Percentiles rank a stretch among this genome's conserved stretches.
These are phyloP conservation scores for Cryptotermes secundus DNA, from an alignment of 1,140 invertebrate genomes.

Conservation along the genomic window DNA sequence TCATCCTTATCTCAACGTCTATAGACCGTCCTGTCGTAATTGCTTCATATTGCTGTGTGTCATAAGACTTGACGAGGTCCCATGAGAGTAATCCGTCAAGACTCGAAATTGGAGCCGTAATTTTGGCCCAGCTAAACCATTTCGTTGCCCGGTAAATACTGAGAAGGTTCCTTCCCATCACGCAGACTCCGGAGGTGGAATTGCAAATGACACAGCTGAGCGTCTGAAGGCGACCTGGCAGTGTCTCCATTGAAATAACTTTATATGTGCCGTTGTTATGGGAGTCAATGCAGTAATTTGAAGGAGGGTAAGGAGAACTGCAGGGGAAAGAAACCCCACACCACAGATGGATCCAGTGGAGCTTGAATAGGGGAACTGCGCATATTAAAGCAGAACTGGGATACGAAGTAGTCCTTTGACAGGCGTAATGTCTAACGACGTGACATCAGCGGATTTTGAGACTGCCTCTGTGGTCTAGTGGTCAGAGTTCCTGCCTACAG, in stretches of 20 bases:
- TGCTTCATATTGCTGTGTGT: constrained; percentile 1
- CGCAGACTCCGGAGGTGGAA: neutral
- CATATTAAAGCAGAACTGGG: neutral
- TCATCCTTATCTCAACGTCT: neutral
- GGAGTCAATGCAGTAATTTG: constrained; percentile 2
- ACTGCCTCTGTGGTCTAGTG: too few species aligned
- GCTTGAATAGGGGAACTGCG: neutral
- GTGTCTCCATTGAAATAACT: constrained; percentile 8
- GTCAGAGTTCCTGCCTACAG: too few species aligned
- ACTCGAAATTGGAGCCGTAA: neutral
- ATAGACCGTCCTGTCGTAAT: neutral
- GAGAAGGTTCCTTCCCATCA: neutral
- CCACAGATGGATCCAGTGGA: neutral
- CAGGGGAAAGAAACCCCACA: constrained; percentile 2
- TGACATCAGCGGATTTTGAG: too few species aligned
- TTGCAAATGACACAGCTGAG: neutral
- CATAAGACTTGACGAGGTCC: constrained; percentile 9
- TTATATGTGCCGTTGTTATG: constrained; percentile 11
- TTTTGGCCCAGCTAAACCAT: neutral
- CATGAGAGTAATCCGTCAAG: constrained; percentile 3
- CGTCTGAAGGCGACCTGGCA: neutral
- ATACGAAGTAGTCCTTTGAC: neutral
- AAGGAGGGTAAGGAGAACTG: neutral
- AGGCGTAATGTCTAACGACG: too few species aligned
- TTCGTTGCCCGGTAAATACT: neutral